Percentiles rank a stretch among this genome's conserved stretches.
Evolutionary conservation across 2,888 invertebrate species (phyloP).

Genomic region (Allacma fusca): DNA sequence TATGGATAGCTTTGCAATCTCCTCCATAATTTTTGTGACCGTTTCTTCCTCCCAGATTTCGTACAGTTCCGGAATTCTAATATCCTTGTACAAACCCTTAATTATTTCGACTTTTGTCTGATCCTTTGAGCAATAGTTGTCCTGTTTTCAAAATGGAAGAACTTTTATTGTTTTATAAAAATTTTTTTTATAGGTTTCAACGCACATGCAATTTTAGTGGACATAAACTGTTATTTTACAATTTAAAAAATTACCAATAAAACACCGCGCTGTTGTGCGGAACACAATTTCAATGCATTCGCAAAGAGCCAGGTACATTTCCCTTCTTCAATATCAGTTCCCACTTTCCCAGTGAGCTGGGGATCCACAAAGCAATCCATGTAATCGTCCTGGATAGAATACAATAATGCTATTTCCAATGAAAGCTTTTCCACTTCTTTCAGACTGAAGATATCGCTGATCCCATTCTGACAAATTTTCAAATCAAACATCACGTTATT

Average conservation of each 20-base stretch:
- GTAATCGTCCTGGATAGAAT: conserved; percentile 16
- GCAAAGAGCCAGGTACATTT: not conserved
- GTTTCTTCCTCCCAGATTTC: conserved; percentile 73
- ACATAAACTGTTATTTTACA: no score
- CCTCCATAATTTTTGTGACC: not conserved
- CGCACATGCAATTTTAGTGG: no score
- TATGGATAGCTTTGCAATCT: not conserved
- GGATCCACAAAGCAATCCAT: conserved; percentile 18
- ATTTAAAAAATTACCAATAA: no score
- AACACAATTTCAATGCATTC: not conserved
- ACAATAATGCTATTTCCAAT: not conserved
- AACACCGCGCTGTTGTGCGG: not conserved
- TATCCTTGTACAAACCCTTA: conserved; percentile 78
- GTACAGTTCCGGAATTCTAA: conserved; percentile 79
- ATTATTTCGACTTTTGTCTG: conserved; percentile 74
- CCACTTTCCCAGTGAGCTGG: not conserved
- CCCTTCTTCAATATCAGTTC: conserved; percentile 20
- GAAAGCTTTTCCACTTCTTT: not conserved
- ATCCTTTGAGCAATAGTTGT: conserved; percentile 78
- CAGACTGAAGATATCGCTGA: not conserved
- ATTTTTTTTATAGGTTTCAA: no score
- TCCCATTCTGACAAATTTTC: no score
- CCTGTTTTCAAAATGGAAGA: no score
- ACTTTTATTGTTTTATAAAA: no score
- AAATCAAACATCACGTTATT: no score